phyloP scores from a whole-genome alignment of 2,797 vertebrate species.

The Valencia hispanica region DNA sequence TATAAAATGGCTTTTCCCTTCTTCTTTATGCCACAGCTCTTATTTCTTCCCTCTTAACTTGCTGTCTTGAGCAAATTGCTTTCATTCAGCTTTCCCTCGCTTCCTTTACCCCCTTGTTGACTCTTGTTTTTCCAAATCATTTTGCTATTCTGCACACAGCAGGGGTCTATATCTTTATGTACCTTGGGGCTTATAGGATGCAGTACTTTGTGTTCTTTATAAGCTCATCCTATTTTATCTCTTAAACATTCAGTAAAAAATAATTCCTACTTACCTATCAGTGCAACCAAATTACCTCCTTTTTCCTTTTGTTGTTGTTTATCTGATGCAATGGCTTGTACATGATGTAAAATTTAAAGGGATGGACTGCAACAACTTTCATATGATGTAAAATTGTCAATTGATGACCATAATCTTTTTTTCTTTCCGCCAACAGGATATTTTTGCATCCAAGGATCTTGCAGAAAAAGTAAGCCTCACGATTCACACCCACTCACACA shows the following conservation, averaged over 20 bases:
- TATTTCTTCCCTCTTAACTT: conserved; percentile 21
- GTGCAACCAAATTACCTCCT: conserved; percentile 36
- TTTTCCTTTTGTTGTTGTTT: conserved; percentile 39
- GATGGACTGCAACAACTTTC: conserved; percentile 34
- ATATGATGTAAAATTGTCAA: conserved; percentile 11
- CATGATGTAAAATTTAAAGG: conserved; percentile 34
- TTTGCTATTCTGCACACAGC: conserved; percentile 43
- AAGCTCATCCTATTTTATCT: conserved; percentile 43
- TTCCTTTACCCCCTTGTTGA: conserved; percentile 26
- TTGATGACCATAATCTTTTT: background rate
- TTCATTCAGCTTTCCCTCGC: conserved; percentile 21
- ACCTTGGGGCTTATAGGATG: conserved; percentile 39
- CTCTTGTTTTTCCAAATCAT: conserved; percentile 23
- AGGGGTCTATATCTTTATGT: conserved; percentile 39
- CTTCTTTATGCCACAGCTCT: conserved; percentile 13
- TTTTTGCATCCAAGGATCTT: conserved; percentile 73
- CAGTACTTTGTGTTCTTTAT: conserved; percentile 23
- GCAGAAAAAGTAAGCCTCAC: conserved; percentile 77
- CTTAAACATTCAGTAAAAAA: conserved; percentile 26
- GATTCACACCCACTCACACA: conserved; percentile 8
- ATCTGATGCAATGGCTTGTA: conserved; percentile 70
- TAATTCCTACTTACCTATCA: conserved; percentile 51
- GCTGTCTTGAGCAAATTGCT: conserved; percentile 31
- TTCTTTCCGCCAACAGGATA: conserved; percentile 59
- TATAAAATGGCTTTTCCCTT: conserved; percentile 30